Conservation (phyloP, 2,113 vertebrate species). For the Cynopterus brachyotis region DNA sequence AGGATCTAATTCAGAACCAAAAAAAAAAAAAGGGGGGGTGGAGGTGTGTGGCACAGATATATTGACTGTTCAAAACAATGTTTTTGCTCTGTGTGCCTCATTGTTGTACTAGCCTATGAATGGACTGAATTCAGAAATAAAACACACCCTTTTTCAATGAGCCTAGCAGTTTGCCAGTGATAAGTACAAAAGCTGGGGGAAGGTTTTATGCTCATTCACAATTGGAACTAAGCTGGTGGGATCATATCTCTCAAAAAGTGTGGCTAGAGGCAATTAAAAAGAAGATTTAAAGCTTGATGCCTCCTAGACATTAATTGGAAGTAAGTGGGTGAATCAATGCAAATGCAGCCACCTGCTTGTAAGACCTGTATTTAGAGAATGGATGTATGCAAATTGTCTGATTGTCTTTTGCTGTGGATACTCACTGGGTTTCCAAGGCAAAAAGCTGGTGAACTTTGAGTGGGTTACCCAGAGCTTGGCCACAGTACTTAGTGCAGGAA, state of each 20-base stretch:
- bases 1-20: not conserved
- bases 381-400: slow-evolving; percentile 44
- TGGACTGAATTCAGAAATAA: not conserved
- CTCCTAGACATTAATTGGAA: not conserved
- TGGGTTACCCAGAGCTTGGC: not conserved
- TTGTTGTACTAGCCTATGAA: not conserved
- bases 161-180: not conserved
- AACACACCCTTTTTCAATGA: not conserved
- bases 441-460: not conserved
- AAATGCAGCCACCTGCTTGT: slow-evolving; percentile 45
- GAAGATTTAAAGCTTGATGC: slow-evolving; percentile 61
- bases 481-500: not conserved
- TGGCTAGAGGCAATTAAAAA: not conserved
- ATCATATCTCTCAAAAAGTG: not conserved
- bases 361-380: slow-evolving; percentile 24
- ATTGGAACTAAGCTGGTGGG: not conserved
- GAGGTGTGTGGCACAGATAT: not conserved
- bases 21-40: not conserved
- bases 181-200: not conserved
- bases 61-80: not conserved
- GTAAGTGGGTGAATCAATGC: not conserved
- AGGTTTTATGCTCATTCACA: not conserved
- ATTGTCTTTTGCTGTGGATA: slow-evolving; percentile 23
- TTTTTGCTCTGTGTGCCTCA: not conserved
- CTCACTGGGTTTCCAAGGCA: not conserved